Percentiles rank a stretch among this genome's conserved stretches.
phyloP scores from a whole-genome alignment of 2,797 vertebrate species.

The Holocentrus rufus region DNA sequence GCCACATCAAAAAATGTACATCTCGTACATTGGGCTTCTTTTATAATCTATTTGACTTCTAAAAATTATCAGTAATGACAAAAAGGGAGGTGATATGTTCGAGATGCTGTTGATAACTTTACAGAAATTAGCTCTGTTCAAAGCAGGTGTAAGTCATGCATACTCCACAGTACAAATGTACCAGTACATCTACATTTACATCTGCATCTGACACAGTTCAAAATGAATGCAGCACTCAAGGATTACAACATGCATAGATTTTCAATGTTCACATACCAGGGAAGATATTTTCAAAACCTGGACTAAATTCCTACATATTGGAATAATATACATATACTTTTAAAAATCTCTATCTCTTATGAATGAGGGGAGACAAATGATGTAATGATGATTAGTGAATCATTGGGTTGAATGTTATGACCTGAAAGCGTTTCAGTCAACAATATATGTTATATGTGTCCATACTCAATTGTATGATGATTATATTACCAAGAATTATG shows the following conservation, averaged over 20 bases:
- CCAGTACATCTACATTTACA: slow-evolving; percentile 56
- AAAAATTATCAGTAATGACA: slow-evolving; percentile 26
- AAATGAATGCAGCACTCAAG: slow-evolving; percentile 66
- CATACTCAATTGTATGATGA: slow-evolving; percentile 4
- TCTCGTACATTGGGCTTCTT: not conserved
- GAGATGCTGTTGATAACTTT: slow-evolving; percentile 56
- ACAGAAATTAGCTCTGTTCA: slow-evolving; percentile 63
- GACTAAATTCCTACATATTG: slow-evolving; percentile 37
- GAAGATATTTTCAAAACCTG: slow-evolving; percentile 62
- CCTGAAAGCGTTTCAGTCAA: slow-evolving; percentile 26
- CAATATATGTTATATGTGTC: slow-evolving; percentile 5
- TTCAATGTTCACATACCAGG: slow-evolving; percentile 74
- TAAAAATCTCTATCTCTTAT: slow-evolving; percentile 41
- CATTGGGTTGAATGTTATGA: slow-evolving; percentile 17
- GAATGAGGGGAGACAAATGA: slow-evolving; percentile 10
- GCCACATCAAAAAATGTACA: slow-evolving; percentile 18
- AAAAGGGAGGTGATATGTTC: slow-evolving; percentile 67
- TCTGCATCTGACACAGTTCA: slow-evolving; percentile 55
- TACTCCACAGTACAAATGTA: slow-evolving; percentile 68
- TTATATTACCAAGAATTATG: slow-evolving; percentile 8
- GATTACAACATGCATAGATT: slow-evolving; percentile 84
- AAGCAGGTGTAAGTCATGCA: slow-evolving; percentile 71
- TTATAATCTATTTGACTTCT: not conserved
- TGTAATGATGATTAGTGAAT: slow-evolving; percentile 26
- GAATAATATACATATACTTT: slow-evolving; percentile 21